phyloP scores from a whole-genome alignment of 2,113 vertebrate species.

The Blennius ocellaris region DNA sequence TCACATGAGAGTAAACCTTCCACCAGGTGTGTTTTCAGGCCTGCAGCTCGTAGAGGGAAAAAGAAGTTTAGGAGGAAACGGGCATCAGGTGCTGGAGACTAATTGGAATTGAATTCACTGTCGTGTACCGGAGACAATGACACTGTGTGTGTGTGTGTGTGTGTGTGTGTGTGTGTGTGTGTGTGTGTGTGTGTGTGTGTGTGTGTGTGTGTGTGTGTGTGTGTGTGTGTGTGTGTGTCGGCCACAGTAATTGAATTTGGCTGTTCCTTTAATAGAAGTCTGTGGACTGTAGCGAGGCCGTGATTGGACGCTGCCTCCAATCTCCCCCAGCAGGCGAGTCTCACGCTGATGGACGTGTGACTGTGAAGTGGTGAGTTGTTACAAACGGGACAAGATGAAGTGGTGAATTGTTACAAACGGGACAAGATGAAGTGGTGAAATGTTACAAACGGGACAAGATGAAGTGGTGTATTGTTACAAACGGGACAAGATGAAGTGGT shows the following conservation, averaged over 20 bases:
- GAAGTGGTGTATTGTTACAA: no score
- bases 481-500: no score
- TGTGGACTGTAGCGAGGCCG: constrained; percentile 72
- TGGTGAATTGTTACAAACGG: no score
- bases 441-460: no score
- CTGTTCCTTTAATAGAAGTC: constrained; percentile 75
- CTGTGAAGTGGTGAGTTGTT: no score
- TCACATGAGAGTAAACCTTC: no score
- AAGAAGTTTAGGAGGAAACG: constrained; percentile 87
- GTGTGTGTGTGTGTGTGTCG: constrained; percentile 20
- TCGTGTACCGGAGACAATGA: constrained; percentile 39
- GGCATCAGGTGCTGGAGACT: constrained; percentile 49
- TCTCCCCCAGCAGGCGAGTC: constrained; percentile 55
- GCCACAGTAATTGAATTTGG: constrained; percentile 74
- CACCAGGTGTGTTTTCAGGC: no score
- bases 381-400: no score
- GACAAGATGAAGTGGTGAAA: no score
- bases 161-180: not conserved
- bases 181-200: constrained; percentile 21
- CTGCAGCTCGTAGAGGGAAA: constrained; percentile 76
- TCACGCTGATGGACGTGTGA: constrained; percentile 34
- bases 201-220: not conserved
- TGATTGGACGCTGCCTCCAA: constrained; percentile 74
- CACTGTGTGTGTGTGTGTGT: not conserved
- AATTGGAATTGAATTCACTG: constrained; percentile 37